These are phyloP conservation scores for Lanistes nyassanus DNA, from an alignment of 1,140 invertebrate genomes.

Conservation along the genomic window DNA sequence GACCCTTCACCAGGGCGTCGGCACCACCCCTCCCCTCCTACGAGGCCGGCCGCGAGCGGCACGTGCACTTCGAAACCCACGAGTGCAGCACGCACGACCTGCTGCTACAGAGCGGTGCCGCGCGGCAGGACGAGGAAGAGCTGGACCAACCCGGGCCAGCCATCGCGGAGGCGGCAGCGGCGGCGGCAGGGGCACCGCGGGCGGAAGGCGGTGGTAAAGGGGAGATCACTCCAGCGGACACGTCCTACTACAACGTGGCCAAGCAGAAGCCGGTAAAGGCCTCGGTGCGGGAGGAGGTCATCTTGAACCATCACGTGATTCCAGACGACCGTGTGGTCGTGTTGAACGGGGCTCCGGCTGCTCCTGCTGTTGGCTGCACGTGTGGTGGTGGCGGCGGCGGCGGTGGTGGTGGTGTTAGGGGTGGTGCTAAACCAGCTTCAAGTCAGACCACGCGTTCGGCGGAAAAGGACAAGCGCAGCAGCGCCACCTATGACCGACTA, in stretches of 20 bases:
- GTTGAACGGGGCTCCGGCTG: too few relatives aligned
- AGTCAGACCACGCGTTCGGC: too few relatives aligned
- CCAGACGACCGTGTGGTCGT: too few relatives aligned
- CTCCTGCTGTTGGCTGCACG: too few relatives aligned
- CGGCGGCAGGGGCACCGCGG: background rate
- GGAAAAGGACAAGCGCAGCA: too few relatives aligned
- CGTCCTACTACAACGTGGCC: constrained; percentile 21
- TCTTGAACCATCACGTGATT: background rate
- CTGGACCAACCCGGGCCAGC: background rate
- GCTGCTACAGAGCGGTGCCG: background rate
- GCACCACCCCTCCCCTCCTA: constrained; percentile 32
- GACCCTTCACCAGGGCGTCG: constrained; percentile 34
- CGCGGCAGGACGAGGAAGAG: background rate
- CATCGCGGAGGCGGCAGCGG: too few relatives aligned
- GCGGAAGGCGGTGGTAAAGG: background rate
- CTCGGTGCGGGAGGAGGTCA: constrained; percentile 4
- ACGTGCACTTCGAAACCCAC: constrained; percentile 5
- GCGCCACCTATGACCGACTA: background rate
- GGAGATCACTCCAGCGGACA: background rate
- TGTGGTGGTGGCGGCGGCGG: too few relatives aligned
- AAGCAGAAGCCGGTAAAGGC: background rate
- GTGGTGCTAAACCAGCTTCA: too few relatives aligned
- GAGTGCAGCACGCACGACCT: background rate
- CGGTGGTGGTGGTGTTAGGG: too few relatives aligned
- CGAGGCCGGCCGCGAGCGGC: background rate